Conservation (phyloP, 2,797 vertebrate genomes). For the Lacerta viridis region DNA sequence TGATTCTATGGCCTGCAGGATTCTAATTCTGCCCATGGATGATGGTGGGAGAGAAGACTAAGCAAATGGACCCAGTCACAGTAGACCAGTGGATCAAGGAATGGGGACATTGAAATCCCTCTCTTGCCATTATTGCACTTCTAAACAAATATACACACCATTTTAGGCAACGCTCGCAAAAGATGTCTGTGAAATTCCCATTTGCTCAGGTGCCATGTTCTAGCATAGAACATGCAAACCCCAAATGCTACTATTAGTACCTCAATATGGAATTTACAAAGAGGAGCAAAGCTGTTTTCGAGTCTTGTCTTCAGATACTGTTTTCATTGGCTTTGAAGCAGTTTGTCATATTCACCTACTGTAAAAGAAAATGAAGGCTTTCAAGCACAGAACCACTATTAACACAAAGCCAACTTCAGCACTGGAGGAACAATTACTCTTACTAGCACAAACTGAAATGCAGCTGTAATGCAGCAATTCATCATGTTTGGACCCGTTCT, state of each 20-base stretch:
- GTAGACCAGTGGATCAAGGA: background rate
- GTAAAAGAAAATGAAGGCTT: conserved; percentile 54
- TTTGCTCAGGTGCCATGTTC: background rate
- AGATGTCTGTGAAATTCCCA: background rate
- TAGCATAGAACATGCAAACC: background rate
- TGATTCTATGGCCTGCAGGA: background rate
- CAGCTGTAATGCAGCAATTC: conserved; percentile 55
- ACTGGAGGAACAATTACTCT: conserved; percentile 56
- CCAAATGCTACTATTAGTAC: conserved; percentile 17
- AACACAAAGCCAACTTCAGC: conserved; percentile 25
- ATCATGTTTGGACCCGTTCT: conserved; percentile 61
- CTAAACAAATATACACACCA: background rate
- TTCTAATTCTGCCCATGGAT: background rate
- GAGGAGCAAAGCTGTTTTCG: conserved; percentile 9
- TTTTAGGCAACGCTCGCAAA: background rate
- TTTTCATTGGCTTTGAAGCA: conserved; percentile 36
- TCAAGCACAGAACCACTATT: conserved; percentile 30
- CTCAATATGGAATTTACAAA: conserved; percentile 11
- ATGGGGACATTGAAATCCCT: too few relatives aligned
- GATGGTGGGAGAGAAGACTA: background rate
- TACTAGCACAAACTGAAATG: conserved; percentile 53
- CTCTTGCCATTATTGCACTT: background rate
- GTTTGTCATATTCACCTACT: conserved; percentile 15
- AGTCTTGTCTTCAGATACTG: conserved; percentile 31
- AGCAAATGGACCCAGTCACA: background rate